Evolutionary conservation across 2,888 invertebrate species (phyloP).

Genomic region (Eupithecia subumbrata): DNA sequence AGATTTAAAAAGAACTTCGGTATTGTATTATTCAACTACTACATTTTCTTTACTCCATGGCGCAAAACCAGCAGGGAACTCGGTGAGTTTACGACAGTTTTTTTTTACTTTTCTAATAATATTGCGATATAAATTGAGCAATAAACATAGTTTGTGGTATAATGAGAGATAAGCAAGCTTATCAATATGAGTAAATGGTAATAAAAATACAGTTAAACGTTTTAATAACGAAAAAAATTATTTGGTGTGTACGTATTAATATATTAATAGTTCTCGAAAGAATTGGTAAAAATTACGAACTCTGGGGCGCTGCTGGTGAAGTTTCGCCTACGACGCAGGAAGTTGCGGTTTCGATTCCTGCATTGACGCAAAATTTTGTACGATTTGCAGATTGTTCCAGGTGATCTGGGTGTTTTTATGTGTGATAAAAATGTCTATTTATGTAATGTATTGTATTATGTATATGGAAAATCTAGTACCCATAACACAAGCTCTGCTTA

Average conservation of each 20-base stretch:
- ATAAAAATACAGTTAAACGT: background rate
- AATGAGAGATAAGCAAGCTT: slow-evolving; percentile 53
- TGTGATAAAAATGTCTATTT: too few relatives aligned
- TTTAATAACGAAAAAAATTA: background rate
- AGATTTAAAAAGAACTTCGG: too few relatives aligned
- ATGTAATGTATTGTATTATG: too few relatives aligned
- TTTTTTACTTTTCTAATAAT: slow-evolving; percentile 59
- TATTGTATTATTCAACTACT: background rate
- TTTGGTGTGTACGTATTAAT: background rate
- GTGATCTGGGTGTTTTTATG: too few relatives aligned
- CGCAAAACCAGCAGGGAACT: slow-evolving; percentile 36
- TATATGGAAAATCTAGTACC: too few relatives aligned
- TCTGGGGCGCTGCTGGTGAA: too few relatives aligned
- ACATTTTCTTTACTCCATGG: slow-evolving; percentile 22
- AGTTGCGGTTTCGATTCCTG: too few relatives aligned
- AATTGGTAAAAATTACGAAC: too few relatives aligned
- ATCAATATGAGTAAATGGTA: background rate
- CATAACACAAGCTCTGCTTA: too few relatives aligned
- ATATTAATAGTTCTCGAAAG: background rate
- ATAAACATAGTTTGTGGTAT: slow-evolving; percentile 68
- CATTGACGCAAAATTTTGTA: too few relatives aligned
- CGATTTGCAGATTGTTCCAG: too few relatives aligned
- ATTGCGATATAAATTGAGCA: slow-evolving; percentile 59
- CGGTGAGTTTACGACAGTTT: slow-evolving; percentile 52
- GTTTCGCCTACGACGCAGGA: too few relatives aligned